Evolutionary conservation across 2,113 vertebrate species (phyloP).

Genomic region (Neolamprologus devosi): DNA sequence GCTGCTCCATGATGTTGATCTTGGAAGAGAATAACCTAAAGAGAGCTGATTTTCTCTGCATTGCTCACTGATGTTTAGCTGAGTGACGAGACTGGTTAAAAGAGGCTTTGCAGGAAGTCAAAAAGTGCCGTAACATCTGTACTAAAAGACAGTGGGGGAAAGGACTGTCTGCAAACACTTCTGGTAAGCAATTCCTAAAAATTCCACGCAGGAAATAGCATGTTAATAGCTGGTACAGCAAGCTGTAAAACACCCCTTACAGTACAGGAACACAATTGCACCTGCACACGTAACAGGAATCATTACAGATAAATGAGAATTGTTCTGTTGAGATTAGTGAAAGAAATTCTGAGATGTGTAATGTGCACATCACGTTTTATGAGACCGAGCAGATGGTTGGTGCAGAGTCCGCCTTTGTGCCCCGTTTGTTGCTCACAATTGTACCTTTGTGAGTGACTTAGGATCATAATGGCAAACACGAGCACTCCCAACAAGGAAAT

Average conservation of each 20-base stretch:
- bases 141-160: background rate
- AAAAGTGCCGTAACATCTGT: constrained; percentile 14
- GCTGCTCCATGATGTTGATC: background rate
- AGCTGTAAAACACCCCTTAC: background rate
- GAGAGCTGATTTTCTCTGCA: background rate
- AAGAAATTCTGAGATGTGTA: background rate
- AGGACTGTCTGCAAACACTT: background rate
- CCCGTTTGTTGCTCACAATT: background rate
- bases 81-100: background rate
- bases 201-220: constrained; percentile 5
- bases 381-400: background rate
- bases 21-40: background rate
- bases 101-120: constrained; percentile 30
- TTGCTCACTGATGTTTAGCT: background rate
- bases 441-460: background rate
- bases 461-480: background rate
- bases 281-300: background rate
- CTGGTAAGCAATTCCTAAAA: constrained; percentile 1
- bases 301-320: background rate
- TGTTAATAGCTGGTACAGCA: background rate
- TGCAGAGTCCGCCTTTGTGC: background rate
- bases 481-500: background rate
- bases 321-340: background rate
- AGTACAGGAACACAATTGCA: background rate
- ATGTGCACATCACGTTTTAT: background rate